phyloP scores from a whole-genome alignment of 2,113 vertebrate species.

The Chunga burmeisteri region DNA sequence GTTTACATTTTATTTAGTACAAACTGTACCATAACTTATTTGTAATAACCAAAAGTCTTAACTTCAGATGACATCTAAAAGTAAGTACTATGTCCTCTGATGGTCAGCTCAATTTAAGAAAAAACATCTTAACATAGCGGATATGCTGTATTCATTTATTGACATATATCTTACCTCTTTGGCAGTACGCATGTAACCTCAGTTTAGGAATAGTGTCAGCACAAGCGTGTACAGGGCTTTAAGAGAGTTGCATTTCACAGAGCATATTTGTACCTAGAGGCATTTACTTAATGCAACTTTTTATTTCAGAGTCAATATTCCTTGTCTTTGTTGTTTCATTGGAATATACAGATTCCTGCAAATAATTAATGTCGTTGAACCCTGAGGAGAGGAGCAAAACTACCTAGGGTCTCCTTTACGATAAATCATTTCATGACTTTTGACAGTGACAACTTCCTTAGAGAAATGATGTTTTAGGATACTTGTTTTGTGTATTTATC shows the following conservation, averaged over 20 bases:
- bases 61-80: neutral
- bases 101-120: neutral
- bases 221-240: neutral
- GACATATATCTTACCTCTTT: neutral
- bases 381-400: neutral
- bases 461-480: neutral
- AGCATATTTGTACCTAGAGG: slow-evolving; percentile 3
- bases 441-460: neutral
- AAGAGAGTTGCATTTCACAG: neutral
- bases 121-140: neutral
- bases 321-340: neutral
- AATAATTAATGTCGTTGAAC: slow-evolving; percentile 25
- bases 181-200: neutral
- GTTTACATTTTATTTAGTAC: neutral
- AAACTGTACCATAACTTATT: neutral
- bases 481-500: neutral
- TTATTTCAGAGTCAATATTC: slow-evolving; percentile 28
- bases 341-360: neutral
- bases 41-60: neutral
- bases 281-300: slow-evolving; percentile 4
- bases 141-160: neutral
- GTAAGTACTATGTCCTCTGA: neutral
- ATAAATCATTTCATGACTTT: neutral
- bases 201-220: neutral
- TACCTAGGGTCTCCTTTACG: neutral